Percentiles rank a stretch among this genome's conserved stretches.
These are phyloP conservation scores for Heliopora coerulea DNA, from an alignment of 92 coral and sea anemone genomes.

Conservation along the genomic window DNA sequence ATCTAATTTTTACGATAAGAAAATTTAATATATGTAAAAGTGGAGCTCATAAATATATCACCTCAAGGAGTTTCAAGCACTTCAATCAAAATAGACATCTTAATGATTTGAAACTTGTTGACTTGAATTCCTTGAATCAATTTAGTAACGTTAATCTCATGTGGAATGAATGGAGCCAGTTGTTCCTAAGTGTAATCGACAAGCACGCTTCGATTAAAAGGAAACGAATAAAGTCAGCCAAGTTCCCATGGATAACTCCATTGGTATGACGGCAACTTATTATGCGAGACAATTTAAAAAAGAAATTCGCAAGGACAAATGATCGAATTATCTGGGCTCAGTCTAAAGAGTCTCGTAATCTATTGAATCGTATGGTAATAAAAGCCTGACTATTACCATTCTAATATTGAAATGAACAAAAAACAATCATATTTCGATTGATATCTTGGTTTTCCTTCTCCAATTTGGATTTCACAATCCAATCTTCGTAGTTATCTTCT, in stretches of 20 bases:
- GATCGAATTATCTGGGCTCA: conserved; percentile 14
- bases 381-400: conserved; percentile 32
- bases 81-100: neutral
- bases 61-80: neutral
- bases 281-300: conserved; percentile 16
- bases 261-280: no score
- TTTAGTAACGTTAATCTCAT: no score
- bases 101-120: no score
- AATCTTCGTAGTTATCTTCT: no score
- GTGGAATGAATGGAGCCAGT: no score
- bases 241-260: no score
- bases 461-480: no score
- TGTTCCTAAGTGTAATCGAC: no score
- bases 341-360: conserved; percentile 13
- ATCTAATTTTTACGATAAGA: neutral
- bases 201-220: no score
- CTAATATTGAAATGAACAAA: conserved; percentile 17
- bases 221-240: no score
- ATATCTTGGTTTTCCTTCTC: no score
- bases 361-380: neutral
- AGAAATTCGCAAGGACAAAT: conserved; percentile 1
- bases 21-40: neutral
- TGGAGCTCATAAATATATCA: neutral
- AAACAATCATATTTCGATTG: neutral
- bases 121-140: no score